Evolutionary conservation across 1,140 invertebrate genomes (phyloP).

Genomic region (Prorops nasuta): DNA sequence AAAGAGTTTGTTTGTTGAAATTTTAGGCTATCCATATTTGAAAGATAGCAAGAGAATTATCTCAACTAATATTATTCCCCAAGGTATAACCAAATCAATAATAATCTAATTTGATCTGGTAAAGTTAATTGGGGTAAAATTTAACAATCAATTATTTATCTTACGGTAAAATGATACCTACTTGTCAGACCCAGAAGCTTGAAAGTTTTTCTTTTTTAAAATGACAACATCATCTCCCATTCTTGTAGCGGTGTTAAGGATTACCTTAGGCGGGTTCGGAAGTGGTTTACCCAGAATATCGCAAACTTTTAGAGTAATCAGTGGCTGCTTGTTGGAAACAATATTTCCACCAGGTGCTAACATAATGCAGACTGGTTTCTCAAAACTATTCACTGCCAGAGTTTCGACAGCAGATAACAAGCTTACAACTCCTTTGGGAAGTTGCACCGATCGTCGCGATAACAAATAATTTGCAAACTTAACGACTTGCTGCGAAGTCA

Average conservation of each 20-base stretch:
- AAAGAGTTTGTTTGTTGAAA: constrained; percentile 18
- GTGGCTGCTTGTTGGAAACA: constrained; percentile 69
- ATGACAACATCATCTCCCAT: constrained; percentile 75
- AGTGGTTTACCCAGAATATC: constrained; percentile 82
- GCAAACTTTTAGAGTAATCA: constrained; percentile 74
- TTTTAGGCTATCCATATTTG: constrained; percentile 10
- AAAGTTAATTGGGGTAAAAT: constrained; percentile 51
- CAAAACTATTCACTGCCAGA: constrained; percentile 67
- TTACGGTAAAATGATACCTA: constrained; percentile 41
- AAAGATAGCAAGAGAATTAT: constrained; percentile 16
- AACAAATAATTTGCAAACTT: constrained; percentile 92
- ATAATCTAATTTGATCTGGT: constrained; percentile 27
- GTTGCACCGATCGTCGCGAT: constrained; percentile 85
- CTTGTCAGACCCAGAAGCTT: constrained; percentile 58
- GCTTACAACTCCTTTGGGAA: constrained; percentile 75
- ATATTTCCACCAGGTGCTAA: constrained; percentile 71
- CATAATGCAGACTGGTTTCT: constrained; percentile 73
- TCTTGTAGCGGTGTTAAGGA: constrained; percentile 73
- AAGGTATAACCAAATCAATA: constrained; percentile 50
- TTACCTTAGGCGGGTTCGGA: constrained; percentile 60
- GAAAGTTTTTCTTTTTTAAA: constrained; percentile 66
- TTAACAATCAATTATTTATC: not conserved
- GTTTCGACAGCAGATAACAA: constrained; percentile 77
- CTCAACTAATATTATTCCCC: constrained; percentile 45
- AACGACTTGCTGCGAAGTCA: constrained; percentile 75